phyloP scores from a whole-genome alignment of 2,113 vertebrate genomes.

The Burhinus bistriatus region DNA sequence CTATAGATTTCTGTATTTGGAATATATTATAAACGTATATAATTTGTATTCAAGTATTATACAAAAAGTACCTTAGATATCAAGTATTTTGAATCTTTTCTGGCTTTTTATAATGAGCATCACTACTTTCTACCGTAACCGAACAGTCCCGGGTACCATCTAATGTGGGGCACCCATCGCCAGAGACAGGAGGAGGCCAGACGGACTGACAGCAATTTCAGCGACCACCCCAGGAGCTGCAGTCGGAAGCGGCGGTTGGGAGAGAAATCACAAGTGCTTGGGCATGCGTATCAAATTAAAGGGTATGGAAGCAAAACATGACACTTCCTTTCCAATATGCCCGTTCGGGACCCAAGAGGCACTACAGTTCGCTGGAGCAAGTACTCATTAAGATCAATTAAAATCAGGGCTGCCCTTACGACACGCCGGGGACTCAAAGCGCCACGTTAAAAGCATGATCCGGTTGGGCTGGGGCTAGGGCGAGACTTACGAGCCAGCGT shows the following conservation, averaged over 20 bases:
- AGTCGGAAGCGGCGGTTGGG: accelerated
- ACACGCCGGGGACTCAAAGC: background rate
- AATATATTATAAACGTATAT: background rate
- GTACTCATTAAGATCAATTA: background rate
- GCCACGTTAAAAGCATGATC: background rate
- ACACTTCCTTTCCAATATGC: background rate
- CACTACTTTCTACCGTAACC: background rate
- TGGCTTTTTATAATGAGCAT: background rate
- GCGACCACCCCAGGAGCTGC: accelerated
- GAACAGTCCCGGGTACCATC: accelerated
- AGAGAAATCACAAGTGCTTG: background rate
- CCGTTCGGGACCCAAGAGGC: background rate
- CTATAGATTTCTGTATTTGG: background rate
- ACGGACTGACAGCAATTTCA: accelerated
- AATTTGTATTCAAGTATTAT: background rate
- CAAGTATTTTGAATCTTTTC: background rate
- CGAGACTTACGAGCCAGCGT: accelerated
- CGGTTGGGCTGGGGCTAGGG: accelerated
- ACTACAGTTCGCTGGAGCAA: accelerated
- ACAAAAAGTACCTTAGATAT: background rate
- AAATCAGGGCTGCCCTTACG: background rate
- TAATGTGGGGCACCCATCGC: accelerated
- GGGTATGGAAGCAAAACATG: background rate
- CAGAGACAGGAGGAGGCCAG: background rate
- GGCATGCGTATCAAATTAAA: background rate